These are phyloP conservation scores for Charadrius vociferus DNA, from an alignment of 2,113 vertebrate species.

Conservation along the genomic window DNA sequence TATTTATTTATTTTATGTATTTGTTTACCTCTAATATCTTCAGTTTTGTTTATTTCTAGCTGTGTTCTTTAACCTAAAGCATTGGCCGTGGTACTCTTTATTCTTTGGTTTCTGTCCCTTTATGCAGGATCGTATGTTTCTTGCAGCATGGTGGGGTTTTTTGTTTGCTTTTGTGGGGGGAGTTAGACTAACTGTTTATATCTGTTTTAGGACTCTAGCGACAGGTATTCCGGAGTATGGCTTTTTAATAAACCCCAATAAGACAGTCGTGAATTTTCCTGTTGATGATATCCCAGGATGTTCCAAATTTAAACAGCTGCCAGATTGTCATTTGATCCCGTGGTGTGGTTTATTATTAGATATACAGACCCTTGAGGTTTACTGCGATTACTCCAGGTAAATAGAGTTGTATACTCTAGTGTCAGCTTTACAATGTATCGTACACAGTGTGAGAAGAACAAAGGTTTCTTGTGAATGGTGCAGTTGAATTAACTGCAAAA, in stretches of 20 bases:
- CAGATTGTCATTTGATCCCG: conserved; percentile 78
- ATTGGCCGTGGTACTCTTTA: not conserved
- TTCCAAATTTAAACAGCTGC: conserved; percentile 68
- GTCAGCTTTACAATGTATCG: not conserved
- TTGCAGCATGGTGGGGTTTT: not conserved
- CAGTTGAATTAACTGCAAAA: not conserved
- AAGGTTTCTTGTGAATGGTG: not conserved
- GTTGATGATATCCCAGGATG: conserved; percentile 30
- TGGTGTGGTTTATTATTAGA: conserved; percentile 94
- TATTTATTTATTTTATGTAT: not conserved
- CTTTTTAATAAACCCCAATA: conserved; percentile 83
- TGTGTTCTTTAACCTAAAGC: not conserved
- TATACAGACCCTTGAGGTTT: conserved; percentile 82
- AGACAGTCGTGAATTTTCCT: conserved; percentile 89
- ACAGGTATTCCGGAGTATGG: conserved; percentile 88
- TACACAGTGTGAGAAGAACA: not conserved
- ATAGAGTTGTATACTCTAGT: not conserved
- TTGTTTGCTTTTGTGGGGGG: not conserved
- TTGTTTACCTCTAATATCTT: not conserved
- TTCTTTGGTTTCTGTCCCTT: not conserved
- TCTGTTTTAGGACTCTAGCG: conserved; percentile 79
- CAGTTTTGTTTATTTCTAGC: not conserved
- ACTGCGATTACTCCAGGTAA: conserved; percentile 89
- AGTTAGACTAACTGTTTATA: not conserved
- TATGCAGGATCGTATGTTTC: not conserved